phyloP scores from a whole-genome alignment of 2,888 invertebrate genomes.

The Papilio protenor region DNA sequence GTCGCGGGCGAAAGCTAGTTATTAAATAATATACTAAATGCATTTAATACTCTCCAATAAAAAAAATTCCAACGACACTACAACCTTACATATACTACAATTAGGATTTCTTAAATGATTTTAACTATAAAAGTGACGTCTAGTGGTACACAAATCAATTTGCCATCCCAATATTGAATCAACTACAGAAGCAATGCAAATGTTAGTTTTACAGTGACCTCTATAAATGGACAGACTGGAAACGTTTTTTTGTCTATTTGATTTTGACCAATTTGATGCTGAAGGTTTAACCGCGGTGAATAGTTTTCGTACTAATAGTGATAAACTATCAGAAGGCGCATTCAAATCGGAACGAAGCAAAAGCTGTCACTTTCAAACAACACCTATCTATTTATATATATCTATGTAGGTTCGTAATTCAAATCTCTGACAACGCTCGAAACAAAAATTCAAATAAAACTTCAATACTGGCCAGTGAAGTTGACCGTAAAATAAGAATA shows the following conservation, averaged over 20 bases:
- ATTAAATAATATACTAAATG: not conserved
- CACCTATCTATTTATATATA: too few relatives aligned
- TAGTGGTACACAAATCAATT: not conserved
- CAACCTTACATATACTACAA: not conserved
- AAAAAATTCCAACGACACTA: not conserved
- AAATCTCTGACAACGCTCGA: not conserved
- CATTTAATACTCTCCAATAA: not conserved
- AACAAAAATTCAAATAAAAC: not conserved
- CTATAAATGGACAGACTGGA: too few relatives aligned
- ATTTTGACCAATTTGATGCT: too few relatives aligned
- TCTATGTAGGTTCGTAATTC: not conserved
- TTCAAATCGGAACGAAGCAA: too few relatives aligned
- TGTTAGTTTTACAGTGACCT: not conserved
- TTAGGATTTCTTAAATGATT: not conserved
- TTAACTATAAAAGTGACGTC: not conserved
- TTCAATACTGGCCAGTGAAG: not conserved
- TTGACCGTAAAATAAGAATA: slow-evolving; percentile 17
- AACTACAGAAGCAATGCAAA: not conserved
- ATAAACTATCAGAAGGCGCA: too few relatives aligned
- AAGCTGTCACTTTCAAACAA: too few relatives aligned
- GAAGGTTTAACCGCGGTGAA: too few relatives aligned
- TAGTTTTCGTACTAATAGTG: too few relatives aligned
- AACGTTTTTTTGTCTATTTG: too few relatives aligned
- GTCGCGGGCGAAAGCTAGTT: too few relatives aligned
- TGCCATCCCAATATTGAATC: not conserved